Percentiles rank a stretch among this genome's conserved stretches.
phyloP scores from a whole-genome alignment of 2,888 invertebrate species.

The Hermodice carunculata region DNA sequence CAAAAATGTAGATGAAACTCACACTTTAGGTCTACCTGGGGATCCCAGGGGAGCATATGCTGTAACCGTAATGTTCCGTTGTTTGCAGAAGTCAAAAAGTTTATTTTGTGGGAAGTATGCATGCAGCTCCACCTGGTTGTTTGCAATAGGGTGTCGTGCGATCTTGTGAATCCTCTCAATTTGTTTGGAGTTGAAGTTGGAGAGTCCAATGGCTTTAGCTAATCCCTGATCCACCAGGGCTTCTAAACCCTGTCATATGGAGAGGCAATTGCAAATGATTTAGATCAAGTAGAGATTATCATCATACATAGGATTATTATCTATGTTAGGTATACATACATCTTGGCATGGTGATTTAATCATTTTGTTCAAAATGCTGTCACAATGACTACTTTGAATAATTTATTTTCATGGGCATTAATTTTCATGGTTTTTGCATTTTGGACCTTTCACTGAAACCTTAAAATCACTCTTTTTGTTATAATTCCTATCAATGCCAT shows the following conservation, averaged over 20 bases:
- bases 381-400: no score
- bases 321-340: no score
- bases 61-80: neutral
- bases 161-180: neutral
- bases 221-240: neutral
- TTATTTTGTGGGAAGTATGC: conserved; percentile 3
- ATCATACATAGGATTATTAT: no score
- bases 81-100: neutral
- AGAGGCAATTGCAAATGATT: no score
- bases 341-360: no score
- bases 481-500: no score
- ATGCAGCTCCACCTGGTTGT: neutral
- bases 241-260: neutral
- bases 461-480: no score
- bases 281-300: no score
- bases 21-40: neutral
- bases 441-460: no score
- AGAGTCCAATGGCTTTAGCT: neutral
- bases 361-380: no score
- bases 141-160: neutral
- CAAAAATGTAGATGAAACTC: neutral
- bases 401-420: no score
- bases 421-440: no score
- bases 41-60: conserved; percentile 1
- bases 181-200: conserved; percentile 4